Conservation (phyloP, 2,888 invertebrate species). For the Acanthopleura granulata region DNA sequence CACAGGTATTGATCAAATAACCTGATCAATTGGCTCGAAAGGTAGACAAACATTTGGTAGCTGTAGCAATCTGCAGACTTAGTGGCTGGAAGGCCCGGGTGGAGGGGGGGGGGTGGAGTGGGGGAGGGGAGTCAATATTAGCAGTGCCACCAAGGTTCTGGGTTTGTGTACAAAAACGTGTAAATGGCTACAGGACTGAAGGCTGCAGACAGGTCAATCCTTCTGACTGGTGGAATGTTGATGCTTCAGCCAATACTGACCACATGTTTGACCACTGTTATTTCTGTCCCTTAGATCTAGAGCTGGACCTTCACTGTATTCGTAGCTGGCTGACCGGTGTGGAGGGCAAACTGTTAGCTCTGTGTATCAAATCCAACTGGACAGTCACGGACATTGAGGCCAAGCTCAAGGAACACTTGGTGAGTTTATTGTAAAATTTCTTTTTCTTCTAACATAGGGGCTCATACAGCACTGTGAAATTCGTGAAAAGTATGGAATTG, state of each 20-base stretch:
- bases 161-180: slow-evolving; percentile 2
- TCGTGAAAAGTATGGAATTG: no score
- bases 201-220: no score
- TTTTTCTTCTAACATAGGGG: no score
- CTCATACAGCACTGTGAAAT: no score
- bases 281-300: slow-evolving; percentile 76
- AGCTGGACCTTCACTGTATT: slow-evolving; percentile 82
- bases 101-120: no score
- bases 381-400: slow-evolving; percentile 79
- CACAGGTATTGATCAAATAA: no score
- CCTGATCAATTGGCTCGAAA: no score
- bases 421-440: slow-evolving; percentile 70
- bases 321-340: slow-evolving; percentile 89
- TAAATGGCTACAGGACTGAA: not conserved
- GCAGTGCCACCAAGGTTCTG: not conserved
- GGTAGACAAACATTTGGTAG: no score
- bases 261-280: slow-evolving; percentile 4
- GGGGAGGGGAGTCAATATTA: not conserved
- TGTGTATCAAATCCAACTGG: slow-evolving; percentile 80
- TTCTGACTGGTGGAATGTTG: not conserved
- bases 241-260: not conserved
- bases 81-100: no score
- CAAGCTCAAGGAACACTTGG: slow-evolving; percentile 87
- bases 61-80: no score
- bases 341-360: slow-evolving; percentile 83